phyloP scores from a whole-genome alignment of 2,888 invertebrate genomes.

The Osmoderma eremita region DNA sequence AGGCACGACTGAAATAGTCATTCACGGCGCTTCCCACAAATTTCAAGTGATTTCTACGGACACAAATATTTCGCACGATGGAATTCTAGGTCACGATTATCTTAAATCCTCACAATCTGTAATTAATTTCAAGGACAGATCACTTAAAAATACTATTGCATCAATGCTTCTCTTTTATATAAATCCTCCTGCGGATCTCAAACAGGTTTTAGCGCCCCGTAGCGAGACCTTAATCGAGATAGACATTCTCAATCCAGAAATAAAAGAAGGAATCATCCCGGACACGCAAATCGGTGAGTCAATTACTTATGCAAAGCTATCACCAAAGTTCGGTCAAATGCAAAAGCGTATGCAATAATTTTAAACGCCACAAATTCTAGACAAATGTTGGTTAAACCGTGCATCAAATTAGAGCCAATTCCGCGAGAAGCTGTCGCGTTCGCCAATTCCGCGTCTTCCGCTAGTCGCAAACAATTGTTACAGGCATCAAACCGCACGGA shows the following conservation, averaged over 20 bases:
- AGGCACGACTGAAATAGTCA: slow-evolving; percentile 8
- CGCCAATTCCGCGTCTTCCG: background rate
- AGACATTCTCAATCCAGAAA: slow-evolving; percentile 44
- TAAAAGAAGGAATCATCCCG: slow-evolving; percentile 45
- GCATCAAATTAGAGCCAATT: background rate
- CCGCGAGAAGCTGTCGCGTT: background rate
- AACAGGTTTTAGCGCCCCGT: slow-evolving; percentile 42
- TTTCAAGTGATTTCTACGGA: slow-evolving; percentile 8
- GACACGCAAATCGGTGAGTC: slow-evolving; percentile 41
- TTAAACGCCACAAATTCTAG: slow-evolving; percentile 34
- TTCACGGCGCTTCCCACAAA: background rate
- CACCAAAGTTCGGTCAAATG: slow-evolving; percentile 41
- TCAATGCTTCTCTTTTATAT: slow-evolving; percentile 19
- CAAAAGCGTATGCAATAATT: slow-evolving; percentile 43
- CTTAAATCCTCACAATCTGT: slow-evolving; percentile 3
- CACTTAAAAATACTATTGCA: background rate
- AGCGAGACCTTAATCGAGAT: slow-evolving; percentile 44
- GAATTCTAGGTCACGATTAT: slow-evolving; percentile 15
- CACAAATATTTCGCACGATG: slow-evolving; percentile 9
- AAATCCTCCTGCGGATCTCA: slow-evolving; percentile 24
- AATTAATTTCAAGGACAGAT: background rate
- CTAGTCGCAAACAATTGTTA: background rate
- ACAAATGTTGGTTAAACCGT: slow-evolving; percentile 2
- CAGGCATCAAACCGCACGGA: background rate
- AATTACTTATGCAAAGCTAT: slow-evolving; percentile 45